Conservation (phyloP, 2,113 vertebrate genomes). For the Coptodon bakossiorum region DNA sequence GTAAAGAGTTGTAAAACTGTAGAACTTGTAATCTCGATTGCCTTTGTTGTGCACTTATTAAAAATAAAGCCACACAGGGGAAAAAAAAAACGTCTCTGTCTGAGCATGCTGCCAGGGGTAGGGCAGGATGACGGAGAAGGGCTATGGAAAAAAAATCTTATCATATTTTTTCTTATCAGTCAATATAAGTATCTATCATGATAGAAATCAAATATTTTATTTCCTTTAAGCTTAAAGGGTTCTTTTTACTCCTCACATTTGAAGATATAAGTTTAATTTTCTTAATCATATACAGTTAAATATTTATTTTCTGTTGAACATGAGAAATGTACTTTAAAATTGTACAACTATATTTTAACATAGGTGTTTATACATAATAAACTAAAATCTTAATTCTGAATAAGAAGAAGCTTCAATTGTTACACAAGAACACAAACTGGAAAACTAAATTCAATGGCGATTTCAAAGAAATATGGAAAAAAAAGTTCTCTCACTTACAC, state of each 20-base stretch:
- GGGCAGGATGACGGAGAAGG: neutral
- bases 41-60: neutral
- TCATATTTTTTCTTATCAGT: neutral
- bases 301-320: neutral
- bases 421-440: neutral
- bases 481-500: neutral
- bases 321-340: neutral
- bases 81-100: accelerated
- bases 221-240: neutral
- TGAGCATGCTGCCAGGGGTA: neutral
- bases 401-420: neutral
- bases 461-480: neutral
- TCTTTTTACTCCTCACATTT: neutral
- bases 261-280: neutral
- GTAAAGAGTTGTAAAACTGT: neutral
- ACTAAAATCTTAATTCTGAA: neutral
- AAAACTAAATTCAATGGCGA: neutral
- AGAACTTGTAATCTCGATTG: neutral
- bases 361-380: neutral
- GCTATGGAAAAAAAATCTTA: neutral
- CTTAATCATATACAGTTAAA: neutral
- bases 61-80: neutral
- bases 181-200: neutral
- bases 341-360: neutral
- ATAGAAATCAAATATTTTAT: neutral